phyloP scores from a whole-genome alignment of 2,888 invertebrate species.

The Sinopyrophorus schimmeli region DNA sequence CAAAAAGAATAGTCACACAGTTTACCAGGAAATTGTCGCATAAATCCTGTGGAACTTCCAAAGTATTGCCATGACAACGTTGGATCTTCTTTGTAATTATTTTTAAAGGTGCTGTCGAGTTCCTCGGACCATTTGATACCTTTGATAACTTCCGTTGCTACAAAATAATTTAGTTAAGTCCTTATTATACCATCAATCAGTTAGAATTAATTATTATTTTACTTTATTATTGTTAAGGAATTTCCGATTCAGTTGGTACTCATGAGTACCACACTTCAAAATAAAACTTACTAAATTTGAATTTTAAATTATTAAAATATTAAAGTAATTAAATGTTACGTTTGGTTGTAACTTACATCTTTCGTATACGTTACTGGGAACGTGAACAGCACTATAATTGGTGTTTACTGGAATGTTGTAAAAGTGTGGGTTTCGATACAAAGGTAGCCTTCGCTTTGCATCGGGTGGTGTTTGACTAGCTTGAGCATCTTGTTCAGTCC shows the following conservation, averaged over 20 bases:
- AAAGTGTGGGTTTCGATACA: constrained; percentile 74
- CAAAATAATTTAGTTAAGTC: too few relatives aligned
- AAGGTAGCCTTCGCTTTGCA: constrained; percentile 59
- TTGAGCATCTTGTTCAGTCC: constrained; percentile 49
- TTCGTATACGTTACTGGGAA: constrained; percentile 94
- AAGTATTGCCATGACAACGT: constrained; percentile 97
- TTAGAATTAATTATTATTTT: too few relatives aligned
- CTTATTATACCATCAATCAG: too few relatives aligned
- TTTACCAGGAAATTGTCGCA: constrained; percentile 95
- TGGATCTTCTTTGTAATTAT: constrained; percentile 84
- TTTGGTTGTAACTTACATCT: constrained; percentile 64
- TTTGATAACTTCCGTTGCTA: constrained; percentile 83
- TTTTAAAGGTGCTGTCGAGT: constrained; percentile 84
- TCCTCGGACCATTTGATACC: constrained; percentile 96
- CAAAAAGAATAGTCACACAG: too few relatives aligned
- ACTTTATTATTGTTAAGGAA: too few relatives aligned
- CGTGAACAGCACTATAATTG: constrained; percentile 86
- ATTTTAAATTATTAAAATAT: too few relatives aligned
- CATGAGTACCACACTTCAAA: too few relatives aligned
- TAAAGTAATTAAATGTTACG: too few relatives aligned
- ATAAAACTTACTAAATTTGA: too few relatives aligned
- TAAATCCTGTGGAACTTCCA: constrained; percentile 95
- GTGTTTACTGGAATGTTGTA: constrained; percentile 77
- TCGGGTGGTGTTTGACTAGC: constrained; percentile 59
- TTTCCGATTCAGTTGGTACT: too few relatives aligned